Percentiles rank a stretch among this genome's conserved stretches.
These are phyloP conservation scores for Plecotus auritus DNA, from an alignment of 2,113 vertebrate species.

Conservation along the genomic window DNA sequence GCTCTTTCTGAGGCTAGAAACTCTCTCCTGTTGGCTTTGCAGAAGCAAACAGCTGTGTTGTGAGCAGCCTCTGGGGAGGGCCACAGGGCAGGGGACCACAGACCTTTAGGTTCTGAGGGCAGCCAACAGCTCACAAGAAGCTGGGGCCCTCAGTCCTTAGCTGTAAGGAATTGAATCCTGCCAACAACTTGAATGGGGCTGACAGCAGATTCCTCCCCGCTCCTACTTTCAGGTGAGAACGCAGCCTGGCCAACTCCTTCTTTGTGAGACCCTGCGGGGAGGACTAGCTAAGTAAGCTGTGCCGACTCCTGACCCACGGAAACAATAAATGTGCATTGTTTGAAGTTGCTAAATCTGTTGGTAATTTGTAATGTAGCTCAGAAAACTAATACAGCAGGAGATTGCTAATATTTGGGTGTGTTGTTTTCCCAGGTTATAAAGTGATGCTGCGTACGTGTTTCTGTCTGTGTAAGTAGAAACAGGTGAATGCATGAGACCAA, in stretches of 20 bases:
- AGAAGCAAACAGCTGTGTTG: not conserved
- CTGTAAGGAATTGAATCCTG: not conserved
- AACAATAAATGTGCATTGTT: not conserved
- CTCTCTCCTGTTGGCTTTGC: not conserved
- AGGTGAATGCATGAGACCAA: not conserved
- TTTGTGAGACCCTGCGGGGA: not conserved
- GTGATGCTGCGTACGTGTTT: not conserved
- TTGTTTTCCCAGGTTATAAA: not conserved
- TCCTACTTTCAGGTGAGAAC: not conserved
- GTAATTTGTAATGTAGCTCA: not conserved
- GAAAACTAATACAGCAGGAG: not conserved
- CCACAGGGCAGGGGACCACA: not conserved
- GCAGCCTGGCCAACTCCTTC: accelerated
- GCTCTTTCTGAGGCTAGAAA: not conserved
- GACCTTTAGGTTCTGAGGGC: not conserved
- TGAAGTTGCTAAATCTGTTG: not conserved
- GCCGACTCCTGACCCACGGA: not conserved
- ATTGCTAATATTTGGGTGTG: accelerated
- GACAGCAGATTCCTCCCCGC: not conserved
- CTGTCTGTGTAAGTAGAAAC: not conserved
- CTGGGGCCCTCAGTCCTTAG: not conserved
- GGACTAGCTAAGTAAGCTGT: not conserved
- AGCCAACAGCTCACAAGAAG: not conserved
- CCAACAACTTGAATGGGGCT: not conserved
- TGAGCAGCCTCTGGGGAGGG: not conserved